Conservation (phyloP, 2,797 vertebrate genomes). For the Nasua narica region DNA sequence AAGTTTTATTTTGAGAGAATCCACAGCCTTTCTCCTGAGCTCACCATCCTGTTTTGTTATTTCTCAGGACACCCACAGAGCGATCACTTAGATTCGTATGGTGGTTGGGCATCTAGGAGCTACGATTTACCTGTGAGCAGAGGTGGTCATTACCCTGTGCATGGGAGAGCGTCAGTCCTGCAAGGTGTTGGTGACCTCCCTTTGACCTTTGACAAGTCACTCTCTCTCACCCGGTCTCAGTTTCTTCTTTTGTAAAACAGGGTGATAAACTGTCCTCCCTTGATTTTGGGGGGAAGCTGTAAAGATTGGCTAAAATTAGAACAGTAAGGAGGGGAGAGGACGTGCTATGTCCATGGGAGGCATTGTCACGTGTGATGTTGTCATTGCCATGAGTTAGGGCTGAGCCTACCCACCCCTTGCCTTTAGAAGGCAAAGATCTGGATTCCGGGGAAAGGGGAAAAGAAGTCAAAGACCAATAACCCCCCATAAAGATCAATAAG, state of each 20-base stretch:
- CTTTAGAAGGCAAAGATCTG: background rate
- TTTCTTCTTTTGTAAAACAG: background rate
- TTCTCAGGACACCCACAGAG: background rate
- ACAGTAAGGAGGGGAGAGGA: background rate
- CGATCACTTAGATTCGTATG: background rate
- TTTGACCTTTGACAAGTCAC: background rate
- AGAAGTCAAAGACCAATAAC: background rate
- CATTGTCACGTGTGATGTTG: too few species aligned
- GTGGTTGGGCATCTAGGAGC: background rate
- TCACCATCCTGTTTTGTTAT: background rate
- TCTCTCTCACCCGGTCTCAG: background rate
- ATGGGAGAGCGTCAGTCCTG: background rate
- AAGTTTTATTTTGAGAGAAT: background rate
- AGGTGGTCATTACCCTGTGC: background rate
- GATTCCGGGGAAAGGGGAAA: background rate
- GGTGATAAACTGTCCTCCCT: background rate
- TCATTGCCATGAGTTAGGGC: background rate
- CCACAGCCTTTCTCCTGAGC: background rate
- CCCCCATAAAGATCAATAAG: too few species aligned
- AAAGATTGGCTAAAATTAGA: background rate
- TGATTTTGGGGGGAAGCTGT: background rate
- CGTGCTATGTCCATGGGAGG: too few species aligned
- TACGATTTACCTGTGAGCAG: background rate
- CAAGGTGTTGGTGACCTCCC: background rate
- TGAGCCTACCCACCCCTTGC: background rate